phyloP scores from a whole-genome alignment of 2,113 vertebrate species.

The Seriola quinqueradiata region DNA sequence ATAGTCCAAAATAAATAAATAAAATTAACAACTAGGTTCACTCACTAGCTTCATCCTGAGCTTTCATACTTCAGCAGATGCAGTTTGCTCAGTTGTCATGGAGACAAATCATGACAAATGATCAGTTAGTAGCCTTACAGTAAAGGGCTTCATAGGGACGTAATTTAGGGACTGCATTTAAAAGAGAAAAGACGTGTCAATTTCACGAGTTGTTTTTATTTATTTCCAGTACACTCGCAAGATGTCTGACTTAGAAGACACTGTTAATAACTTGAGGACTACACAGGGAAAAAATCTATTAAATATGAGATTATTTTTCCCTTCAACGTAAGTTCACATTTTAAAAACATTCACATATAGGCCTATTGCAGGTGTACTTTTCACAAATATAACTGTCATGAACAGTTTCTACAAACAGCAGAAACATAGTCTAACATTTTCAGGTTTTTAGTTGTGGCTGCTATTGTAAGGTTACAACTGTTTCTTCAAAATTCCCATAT shows the following conservation, averaged over 20 bases:
- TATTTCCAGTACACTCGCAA: conserved; percentile 58
- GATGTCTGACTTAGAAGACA: conserved; percentile 49
- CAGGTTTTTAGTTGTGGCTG: conserved; percentile 11
- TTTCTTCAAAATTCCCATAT: background rate
- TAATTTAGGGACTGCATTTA: background rate
- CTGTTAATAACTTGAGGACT: conserved; percentile 45
- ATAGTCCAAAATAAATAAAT: too few relatives aligned
- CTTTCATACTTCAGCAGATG: too few relatives aligned
- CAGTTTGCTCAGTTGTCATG: too few relatives aligned
- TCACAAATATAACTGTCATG: conserved; percentile 38
- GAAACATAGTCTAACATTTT: conserved; percentile 30
- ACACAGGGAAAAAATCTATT: conserved; percentile 31
- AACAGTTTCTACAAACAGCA: conserved; percentile 43
- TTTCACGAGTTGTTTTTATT: conserved; percentile 56
- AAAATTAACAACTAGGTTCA: too few relatives aligned
- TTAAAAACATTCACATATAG: conserved; percentile 49
- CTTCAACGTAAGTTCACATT: conserved; percentile 41
- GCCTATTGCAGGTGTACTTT: conserved; percentile 31
- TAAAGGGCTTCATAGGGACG: too few relatives aligned
- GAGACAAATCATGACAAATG: too few relatives aligned
- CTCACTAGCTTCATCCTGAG: too few relatives aligned
- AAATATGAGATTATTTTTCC: conserved; percentile 24
- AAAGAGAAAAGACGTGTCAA: background rate
- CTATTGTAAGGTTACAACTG: background rate
- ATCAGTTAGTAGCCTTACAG: too few relatives aligned